Conservation (phyloP, 2,113 vertebrate species). For the Pachycephala philippinensis region DNA sequence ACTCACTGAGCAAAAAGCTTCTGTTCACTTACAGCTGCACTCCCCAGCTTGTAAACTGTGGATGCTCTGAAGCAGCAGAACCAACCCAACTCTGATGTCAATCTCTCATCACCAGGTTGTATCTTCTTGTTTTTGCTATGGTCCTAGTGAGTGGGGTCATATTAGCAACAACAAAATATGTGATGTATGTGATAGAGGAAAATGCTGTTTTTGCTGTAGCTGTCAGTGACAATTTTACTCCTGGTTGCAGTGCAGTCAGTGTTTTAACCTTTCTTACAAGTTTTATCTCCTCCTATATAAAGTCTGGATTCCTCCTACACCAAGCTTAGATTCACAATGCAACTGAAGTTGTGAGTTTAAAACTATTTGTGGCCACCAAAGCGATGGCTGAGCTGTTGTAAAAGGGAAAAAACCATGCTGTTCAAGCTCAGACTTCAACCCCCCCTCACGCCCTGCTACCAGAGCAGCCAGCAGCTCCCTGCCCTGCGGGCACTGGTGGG, state of each 20-base stretch:
- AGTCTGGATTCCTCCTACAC: neutral
- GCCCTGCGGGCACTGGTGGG: fast-evolving
- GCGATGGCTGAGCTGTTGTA: neutral
- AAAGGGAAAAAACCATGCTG: neutral
- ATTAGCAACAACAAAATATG: neutral
- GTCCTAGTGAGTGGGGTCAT: neutral
- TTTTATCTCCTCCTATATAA: neutral
- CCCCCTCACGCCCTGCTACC: fast-evolving
- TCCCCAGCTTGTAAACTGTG: neutral
- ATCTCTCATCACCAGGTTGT: neutral
- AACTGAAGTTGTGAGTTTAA: neutral
- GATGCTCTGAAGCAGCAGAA: neutral
- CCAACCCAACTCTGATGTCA: neutral
- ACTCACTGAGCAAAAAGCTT: neutral
- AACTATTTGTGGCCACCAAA: neutral
- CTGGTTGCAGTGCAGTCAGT: neutral
- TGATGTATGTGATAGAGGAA: neutral
- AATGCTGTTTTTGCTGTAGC: neutral
- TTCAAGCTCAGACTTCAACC: neutral
- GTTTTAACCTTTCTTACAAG: neutral
- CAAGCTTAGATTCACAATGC: neutral
- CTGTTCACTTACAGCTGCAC: neutral
- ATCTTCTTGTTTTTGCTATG: neutral
- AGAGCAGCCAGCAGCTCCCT: neutral
- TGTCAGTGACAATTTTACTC: neutral